phyloP scores from a whole-genome alignment of 1,140 invertebrate genomes.

The Nomia melanderi region DNA sequence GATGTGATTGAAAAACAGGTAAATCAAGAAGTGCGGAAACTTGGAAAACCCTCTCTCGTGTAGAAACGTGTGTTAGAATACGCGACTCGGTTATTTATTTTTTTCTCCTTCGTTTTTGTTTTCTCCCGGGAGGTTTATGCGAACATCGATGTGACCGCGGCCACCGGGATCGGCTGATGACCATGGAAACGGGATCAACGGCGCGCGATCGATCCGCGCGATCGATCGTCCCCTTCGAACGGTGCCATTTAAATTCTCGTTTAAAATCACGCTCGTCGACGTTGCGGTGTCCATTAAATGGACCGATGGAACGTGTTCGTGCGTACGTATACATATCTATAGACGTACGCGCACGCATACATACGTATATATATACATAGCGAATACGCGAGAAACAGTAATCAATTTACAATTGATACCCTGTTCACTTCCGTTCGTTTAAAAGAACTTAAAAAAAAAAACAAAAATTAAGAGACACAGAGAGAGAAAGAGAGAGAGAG shows the following conservation, averaged over 20 bases:
- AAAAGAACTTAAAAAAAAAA: too few relatives aligned
- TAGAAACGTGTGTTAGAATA: conserved; percentile 53
- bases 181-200: too few relatives aligned
- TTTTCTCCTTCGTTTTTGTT: too few relatives aligned
- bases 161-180: conserved; percentile 9
- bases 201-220: not conserved
- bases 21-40: conserved; percentile 61
- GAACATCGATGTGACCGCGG: conserved; percentile 52
- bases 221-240: conserved; percentile 25
- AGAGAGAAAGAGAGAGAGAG: too few relatives aligned
- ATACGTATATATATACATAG: conserved; percentile 4
- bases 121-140: conserved; percentile 58
- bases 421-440: not conserved
- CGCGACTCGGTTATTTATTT: too few relatives aligned
- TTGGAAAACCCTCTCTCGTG: conserved; percentile 41
- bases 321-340: not conserved
- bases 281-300: conserved; percentile 1
- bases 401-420: conserved; percentile 55
- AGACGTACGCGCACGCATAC: too few relatives aligned
- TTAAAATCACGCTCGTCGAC: conserved; percentile 43
- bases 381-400: conserved; percentile 37
- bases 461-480: too few relatives aligned
- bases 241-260: conserved; percentile 51
- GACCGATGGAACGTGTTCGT: not conserved
- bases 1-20: conserved; percentile 70